Percentiles rank a stretch among this genome's conserved stretches.
Conservation (phyloP, 2,113 vertebrate genomes). For the Sminthopsis crassicaudata region DNA sequence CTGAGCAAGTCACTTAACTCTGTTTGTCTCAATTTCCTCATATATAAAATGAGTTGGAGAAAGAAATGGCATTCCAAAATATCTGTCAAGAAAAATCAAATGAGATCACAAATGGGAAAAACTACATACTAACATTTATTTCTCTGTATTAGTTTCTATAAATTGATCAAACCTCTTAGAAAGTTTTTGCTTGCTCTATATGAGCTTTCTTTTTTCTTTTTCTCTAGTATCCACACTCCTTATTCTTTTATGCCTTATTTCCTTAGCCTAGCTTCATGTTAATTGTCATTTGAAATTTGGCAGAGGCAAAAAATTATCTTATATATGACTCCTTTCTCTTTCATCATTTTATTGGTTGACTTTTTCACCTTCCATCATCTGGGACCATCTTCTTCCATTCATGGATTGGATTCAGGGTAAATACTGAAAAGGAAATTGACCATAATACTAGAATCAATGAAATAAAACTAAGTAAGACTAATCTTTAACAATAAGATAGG, state of each 20-base stretch:
- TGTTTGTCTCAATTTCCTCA: no score
- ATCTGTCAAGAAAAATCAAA: no score
- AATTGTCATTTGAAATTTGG: neutral
- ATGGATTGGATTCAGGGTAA: conserved; percentile 52
- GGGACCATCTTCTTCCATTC: conserved; percentile 16
- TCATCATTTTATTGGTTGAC: neutral
- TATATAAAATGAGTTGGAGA: no score
- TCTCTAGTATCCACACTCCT: no score
- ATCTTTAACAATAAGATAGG: conserved; percentile 44
- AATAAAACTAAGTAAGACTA: conserved; percentile 19
- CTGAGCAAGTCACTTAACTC: no score
- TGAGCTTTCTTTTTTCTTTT: neutral
- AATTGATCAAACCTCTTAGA: neutral
- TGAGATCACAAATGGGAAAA: no score
- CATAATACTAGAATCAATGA: conserved; percentile 63
- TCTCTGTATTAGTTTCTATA: neutral
- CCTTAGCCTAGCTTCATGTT: neutral
- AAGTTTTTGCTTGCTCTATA: neutral
- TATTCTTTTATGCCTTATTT: conserved; percentile 7
- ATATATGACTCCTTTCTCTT: neutral
- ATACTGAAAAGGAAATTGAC: conserved; percentile 42
- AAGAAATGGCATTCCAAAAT: no score
- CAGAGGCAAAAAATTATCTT: neutral
- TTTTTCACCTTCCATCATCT: neutral
- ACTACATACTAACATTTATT: no score